Evolutionary conservation across 2,797 vertebrate genomes (phyloP).

Genomic region (Hephaestus fuliginosus): DNA sequence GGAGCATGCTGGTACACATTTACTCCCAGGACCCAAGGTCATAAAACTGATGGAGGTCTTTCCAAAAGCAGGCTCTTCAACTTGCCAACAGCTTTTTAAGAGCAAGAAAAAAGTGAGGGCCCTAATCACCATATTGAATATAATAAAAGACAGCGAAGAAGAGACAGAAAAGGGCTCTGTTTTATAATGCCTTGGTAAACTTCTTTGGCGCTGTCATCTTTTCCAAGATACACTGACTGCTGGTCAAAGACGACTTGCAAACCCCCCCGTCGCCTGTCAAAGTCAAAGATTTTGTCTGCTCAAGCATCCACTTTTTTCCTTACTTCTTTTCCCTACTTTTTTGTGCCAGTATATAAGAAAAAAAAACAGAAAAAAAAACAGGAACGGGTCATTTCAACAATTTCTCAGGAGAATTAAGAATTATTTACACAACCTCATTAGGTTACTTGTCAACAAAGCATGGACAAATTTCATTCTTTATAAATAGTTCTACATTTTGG

Average conservation of each 20-base stretch:
- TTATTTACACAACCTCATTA: not conserved
- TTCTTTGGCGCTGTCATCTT: slow-evolving; percentile 22
- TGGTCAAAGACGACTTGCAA: not conserved
- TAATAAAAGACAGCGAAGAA: slow-evolving; percentile 27
- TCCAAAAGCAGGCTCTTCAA: slow-evolving; percentile 51
- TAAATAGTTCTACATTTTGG: not conserved
- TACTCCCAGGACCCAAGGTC: slow-evolving; percentile 44
- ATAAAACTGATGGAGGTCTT: slow-evolving; percentile 46
- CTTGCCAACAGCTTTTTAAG: slow-evolving; percentile 48
- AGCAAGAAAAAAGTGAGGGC: slow-evolving; percentile 32
- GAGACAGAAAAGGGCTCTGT: slow-evolving; percentile 14
- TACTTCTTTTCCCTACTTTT: not conserved
- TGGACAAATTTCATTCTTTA: not conserved
- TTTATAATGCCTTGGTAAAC: slow-evolving; percentile 12
- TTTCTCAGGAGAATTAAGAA: not conserved
- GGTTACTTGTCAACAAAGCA: not conserved
- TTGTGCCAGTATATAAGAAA: not conserved
- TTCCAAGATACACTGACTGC: not conserved
- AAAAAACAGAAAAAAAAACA: not conserved
- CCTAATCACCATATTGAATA: slow-evolving; percentile 51
- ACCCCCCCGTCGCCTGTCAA: not conserved
- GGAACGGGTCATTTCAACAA: not conserved
- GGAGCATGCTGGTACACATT: slow-evolving; percentile 39
- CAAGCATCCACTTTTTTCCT: not conserved
- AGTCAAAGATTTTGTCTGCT: not conserved